Base-by-base conservation (phyloP, 1,140 invertebrate genomes). In the Drosophila jambulina region DNA sequence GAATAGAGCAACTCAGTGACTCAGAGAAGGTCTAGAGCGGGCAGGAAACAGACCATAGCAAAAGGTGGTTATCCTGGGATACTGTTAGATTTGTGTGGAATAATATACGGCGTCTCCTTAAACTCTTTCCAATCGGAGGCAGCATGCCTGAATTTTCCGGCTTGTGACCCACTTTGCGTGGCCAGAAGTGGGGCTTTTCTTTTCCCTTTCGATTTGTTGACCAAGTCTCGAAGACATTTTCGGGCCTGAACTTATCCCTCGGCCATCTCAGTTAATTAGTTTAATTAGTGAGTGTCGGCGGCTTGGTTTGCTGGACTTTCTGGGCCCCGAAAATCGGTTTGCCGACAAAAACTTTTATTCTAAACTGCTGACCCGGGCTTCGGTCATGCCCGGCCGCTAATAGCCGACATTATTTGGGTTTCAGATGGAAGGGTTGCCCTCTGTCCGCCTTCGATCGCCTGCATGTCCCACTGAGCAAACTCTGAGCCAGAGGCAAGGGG, bases 401-500 rank as follows among this genome's bases (percentile, higher is more conserved):
- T 88, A 84, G 85, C 75, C 40, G 56, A 83, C 85, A 84, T 90
- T 88, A 88, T 27, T 36, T 38, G 32, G 68, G 40, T 25, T 36
- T 32, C 53, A 51, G 62, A 62, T 61, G 63, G 75, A 79, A 68
- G 53, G 68, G 21, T n/a, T 38, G 32, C 75, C 69, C 65, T 7
- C 19, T 15, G 43, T 15, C 46, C 45, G 15, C 56, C 77, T 54
- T 53, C 84, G 80, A 88, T 88, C 78, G 88, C 84, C 81, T 75
- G 75, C 70, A 85, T 91, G 85, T 91, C 70, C 80, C 85, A 88
- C 90, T 90, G 78, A 90, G 81, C 85, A 90, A 88, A 90, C 74
- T 79, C 85, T 69, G 64, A 79, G 84, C 38, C 38, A 25, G 9
- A n/a, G 19, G 40, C 29, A 5, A 23, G 21, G 32, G 21, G 13